Base-by-base conservation (phyloP, 2,113 vertebrate genomes). In the Periophthalmodon schlosseri region DNA sequence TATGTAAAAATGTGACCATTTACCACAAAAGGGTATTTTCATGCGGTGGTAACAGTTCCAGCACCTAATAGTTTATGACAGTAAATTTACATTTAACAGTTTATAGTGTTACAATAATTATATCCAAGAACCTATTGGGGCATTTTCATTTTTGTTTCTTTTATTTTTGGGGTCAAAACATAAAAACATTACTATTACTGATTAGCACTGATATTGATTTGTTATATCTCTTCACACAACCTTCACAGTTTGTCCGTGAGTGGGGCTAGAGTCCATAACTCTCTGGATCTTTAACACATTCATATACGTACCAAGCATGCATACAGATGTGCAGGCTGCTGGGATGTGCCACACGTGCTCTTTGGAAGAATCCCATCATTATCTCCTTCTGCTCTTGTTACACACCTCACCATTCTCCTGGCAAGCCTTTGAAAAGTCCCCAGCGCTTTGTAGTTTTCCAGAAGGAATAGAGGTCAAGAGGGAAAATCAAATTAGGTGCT, bases 381-480 rank as follows among this genome's bases (percentile, higher is more conserved):
- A 86, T 84, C 33, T 57, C 76, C 20, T 74, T 44, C 76, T 61
- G 77, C 39, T 73, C 68, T 63, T 56, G 39, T 64, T 33, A 44
- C 67, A 65, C 56, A 64, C 46, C 11, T 28, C 34, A 33, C 46
- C 34, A 33, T 80, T 76, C 69, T 81, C 56, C 23, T 54, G 57
- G 69, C n/a, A 73, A 69, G 66, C 60, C 83, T 84, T 81, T 88
- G 73, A 80, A 73, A 74, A 79, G 70, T 63, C 65, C 71, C 83
- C 4, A 8, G 60, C 66, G 72, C 76, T 83, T 88, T 88, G 73
- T 85, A 81, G 69, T 79, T 86, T 87, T 73, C 81, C 67, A 65
- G 73, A 73, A 81, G 78, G 69, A 81, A 88, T 87, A 84, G 85
- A 92, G 89, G 88, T 91, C 88, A 91, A 89, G 86, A 84, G 75